Evolutionary conservation across 1,140 invertebrate species (phyloP).

Genomic region (Campoletis sonorensis): DNA sequence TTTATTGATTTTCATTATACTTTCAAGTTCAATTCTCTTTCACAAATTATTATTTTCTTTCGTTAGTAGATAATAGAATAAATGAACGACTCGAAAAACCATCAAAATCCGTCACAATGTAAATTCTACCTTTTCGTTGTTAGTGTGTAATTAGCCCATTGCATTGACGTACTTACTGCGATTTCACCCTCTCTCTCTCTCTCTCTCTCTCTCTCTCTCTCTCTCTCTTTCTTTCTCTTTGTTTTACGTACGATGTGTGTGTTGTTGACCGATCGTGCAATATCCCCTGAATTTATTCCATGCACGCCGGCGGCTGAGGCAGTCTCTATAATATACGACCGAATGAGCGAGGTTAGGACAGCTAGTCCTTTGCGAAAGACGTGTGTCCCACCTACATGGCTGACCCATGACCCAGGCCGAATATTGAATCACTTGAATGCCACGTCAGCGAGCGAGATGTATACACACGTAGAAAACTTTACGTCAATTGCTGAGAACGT

Average conservation of each 20-base stretch:
- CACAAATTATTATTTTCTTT: too few relatives aligned
- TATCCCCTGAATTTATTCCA: slow-evolving; percentile 62
- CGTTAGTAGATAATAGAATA: too few relatives aligned
- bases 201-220: slow-evolving; percentile 42
- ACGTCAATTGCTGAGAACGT: not conserved
- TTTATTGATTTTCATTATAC: not conserved
- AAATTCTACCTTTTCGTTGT: too few relatives aligned
- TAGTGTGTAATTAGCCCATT: too few relatives aligned
- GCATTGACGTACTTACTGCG: not conserved
- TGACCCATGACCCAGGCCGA: slow-evolving; percentile 59
- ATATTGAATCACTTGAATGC: slow-evolving; percentile 67
- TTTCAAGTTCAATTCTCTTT: too few relatives aligned
- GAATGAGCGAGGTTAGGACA: slow-evolving; percentile 36
- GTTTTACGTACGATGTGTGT: not conserved
- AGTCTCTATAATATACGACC: slow-evolving; percentile 60
- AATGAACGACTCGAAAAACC: too few relatives aligned
- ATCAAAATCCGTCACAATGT: too few relatives aligned
- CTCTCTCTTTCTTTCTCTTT: slow-evolving; percentile 43
- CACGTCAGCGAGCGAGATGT: slow-evolving; percentile 51
- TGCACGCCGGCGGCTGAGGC: slow-evolving; percentile 55
- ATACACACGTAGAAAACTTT: not conserved
- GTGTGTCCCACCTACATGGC: slow-evolving; percentile 60
- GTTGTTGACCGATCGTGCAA: slow-evolving; percentile 51
- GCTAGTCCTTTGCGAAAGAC: slow-evolving; percentile 49
- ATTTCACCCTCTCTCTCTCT: slow-evolving; percentile 49